These are phyloP conservation scores for Diplodus puntazzo DNA, from an alignment of 2,797 vertebrate species.

Conservation along the genomic window DNA sequence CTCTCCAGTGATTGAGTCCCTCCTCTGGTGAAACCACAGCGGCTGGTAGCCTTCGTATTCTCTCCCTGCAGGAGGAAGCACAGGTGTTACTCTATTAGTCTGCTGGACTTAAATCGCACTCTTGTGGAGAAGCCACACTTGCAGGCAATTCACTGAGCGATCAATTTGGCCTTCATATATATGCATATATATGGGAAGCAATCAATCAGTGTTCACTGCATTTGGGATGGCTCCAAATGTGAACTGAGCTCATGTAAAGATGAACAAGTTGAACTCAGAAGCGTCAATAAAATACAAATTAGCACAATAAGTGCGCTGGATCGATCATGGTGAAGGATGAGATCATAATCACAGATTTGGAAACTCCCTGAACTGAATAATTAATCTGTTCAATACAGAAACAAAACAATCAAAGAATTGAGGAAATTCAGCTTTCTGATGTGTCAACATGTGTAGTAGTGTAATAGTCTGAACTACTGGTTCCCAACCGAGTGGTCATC, in stretches of 20 bases:
- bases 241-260: conserved; percentile 16
- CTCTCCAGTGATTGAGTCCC: conserved; percentile 91
- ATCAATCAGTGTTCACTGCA: conserved; percentile 40
- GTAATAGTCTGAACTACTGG: background rate
- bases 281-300: conserved; percentile 22
- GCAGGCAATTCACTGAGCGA: conserved; percentile 49
- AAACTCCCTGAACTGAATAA: conserved; percentile 22
- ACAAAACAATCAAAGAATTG: conserved; percentile 12
- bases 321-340: conserved; percentile 7
- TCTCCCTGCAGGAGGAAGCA: conserved; percentile 83
- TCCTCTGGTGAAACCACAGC: conserved; percentile 95
- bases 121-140: conserved; percentile 49
- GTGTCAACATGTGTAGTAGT: background rate
- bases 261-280: conserved; percentile 25
- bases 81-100: conserved; percentile 30
- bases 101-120: background rate
- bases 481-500: no score
- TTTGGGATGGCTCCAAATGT: conserved; percentile 56
- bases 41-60: conserved; percentile 92
- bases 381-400: conserved; percentile 11
- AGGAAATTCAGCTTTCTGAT: conserved; percentile 25
- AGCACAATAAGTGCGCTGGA: conserved; percentile 9
- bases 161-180: conserved; percentile 40
- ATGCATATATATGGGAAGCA: conserved; percentile 48
- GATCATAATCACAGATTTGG: conserved; percentile 21